Base-by-base conservation (phyloP, 2,888 invertebrate genomes). In the Lithophane leautieri region DNA sequence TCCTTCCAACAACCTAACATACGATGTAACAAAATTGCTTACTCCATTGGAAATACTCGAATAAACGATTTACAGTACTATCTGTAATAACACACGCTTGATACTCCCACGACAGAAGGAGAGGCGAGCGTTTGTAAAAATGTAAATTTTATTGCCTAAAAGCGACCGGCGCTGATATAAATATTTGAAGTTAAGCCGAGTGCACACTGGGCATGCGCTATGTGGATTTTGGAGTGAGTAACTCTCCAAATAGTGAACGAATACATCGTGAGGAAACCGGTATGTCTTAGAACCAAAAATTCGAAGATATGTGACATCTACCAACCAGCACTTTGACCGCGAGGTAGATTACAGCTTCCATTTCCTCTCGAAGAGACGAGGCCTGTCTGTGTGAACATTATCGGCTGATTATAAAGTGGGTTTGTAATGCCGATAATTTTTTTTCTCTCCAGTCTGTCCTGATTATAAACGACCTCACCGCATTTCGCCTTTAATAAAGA, bases 101-200 rank as follows among this genome's bases (percentile, higher is more conserved):
- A 58, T 66, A 63, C 67, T 74, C 56, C 66, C 67, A 40, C 76
- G 72, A 81, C 83, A 83, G 74, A 84, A 85, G 83, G 76, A 70
- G 60, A 72, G 65, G 66, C 73, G 52, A 86, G 88, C 89, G 93
- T 94, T 93, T 93, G 94, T 94, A 93, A 94, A 95, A 95, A 95
- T 95, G 95, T 94, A 95, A 95, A 95, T 95, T 95, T 94, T 95
- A 95, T 94, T 93, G 94, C 93, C 90, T 88, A 90, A 91, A 91
- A 91, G 90, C 91, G 89, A 90, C 86, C 88, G 75, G 83, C 86
- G 84, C 86, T 84, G 88, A 90, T 93, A 95, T 95, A 95, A 95
- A 95, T 95, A 95, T 95, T 95, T 95, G 93, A 95, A 90, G 88
- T 91, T 89, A 91, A 91, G 90, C 90, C 89, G 88, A 88, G 88